phyloP scores from a whole-genome alignment of 2,888 invertebrate species.

The Suillia variegata region DNA sequence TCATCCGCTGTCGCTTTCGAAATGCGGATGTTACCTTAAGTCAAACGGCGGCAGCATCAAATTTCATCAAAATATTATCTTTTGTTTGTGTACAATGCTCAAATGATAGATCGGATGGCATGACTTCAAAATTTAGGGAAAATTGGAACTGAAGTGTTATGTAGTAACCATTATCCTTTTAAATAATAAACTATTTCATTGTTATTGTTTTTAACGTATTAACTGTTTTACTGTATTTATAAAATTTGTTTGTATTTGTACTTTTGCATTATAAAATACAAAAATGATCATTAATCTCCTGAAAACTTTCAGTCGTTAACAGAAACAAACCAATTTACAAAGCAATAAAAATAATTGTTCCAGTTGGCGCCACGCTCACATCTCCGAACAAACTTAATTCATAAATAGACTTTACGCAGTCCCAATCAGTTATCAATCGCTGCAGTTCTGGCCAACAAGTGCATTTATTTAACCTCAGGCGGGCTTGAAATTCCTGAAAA shows the following conservation, averaged over 20 bases:
- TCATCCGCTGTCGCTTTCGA: conserved; percentile 6
- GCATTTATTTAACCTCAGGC: neutral
- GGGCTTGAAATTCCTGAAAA: conserved; percentile 4
- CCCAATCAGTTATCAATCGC: neutral
- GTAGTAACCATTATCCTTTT: too few species aligned
- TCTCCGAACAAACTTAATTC: neutral
- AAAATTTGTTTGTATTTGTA: too few species aligned
- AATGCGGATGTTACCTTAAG: conserved; percentile 15
- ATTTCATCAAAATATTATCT: conserved; percentile 41
- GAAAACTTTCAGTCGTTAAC: conserved; percentile 29
- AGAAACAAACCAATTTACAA: conserved; percentile 1
- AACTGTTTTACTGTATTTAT: too few species aligned
- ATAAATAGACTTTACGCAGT: neutral
- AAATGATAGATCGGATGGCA: conserved; percentile 49
- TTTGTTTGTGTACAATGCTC: conserved; percentile 34
- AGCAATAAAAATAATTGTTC: neutral
- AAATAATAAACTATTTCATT: too few species aligned
- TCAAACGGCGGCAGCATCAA: conserved; percentile 36
- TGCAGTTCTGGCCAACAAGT: conserved; percentile 14
- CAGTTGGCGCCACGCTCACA: conserved; percentile 16
- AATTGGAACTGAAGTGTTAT: too few species aligned
- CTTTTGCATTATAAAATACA: too few species aligned
- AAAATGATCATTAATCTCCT: too few species aligned
- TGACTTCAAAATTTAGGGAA: conserved; percentile 9
- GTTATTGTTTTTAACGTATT: too few species aligned